Base-by-base conservation (phyloP, 2,888 invertebrate species). In the Leucania comma region DNA sequence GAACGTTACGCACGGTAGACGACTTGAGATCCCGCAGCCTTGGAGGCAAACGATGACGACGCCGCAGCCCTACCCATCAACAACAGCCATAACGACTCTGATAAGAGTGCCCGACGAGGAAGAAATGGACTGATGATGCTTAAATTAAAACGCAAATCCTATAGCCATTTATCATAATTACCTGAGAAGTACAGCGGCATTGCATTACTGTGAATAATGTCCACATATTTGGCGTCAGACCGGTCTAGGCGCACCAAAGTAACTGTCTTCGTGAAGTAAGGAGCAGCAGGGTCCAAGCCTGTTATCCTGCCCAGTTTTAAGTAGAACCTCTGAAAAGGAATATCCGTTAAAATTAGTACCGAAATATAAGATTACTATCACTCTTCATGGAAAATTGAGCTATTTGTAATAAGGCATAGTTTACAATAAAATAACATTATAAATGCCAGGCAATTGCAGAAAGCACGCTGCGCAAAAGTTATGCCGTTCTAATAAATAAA, bases 231-330 rank as follows among this genome's bases (percentile, higher is more conserved):
- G 0, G 99, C 99, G 88, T 99, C 99, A 0, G 97, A 97, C 5
- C 97, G 97, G 90, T 99, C 99, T 59, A 99, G 95, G 0, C 99
- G 97, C 0, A 99, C 98, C 72, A 98, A 96, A 0, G 97, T 96
- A 51, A 97, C 97, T 0, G 98, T 98, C 86, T 98, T 97, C 72
- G 97, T 97, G 94, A 99, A 99, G 90, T 98, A 98, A 0, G 99
- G 99, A 76, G 98, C 98, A 0, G 99, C 99, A 0, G 99, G 99
- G 94, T 99, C 99, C 85, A 99, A 90, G 0, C 98, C 98, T 0
- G 98, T 97, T 65, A 99, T 98, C 64, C 98, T 96, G 8, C 97
- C 98, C 12, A 98, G 87, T 81, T 96, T 97, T 38, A 98, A 90
- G 57, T 97, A 97, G 87, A 97, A 98, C 88, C 96, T 96, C 96